Base-by-base conservation (phyloP, 2,113 vertebrate species). In the Odontesthes bonariensis region DNA sequence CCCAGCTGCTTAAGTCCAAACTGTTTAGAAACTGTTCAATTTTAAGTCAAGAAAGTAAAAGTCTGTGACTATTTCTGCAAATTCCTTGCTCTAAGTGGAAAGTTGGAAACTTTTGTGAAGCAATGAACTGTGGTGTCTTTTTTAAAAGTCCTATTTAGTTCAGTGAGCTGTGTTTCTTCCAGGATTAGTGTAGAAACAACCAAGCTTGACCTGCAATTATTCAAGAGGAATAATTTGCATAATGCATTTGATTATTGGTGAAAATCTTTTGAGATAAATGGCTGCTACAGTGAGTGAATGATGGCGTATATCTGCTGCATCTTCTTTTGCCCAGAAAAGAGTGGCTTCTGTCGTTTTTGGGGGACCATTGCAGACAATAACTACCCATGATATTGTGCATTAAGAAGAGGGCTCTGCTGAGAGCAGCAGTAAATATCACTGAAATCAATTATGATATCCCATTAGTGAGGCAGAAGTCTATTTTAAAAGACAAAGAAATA, bases 1-100 rank as follows among this genome's bases (percentile, higher is more conserved):
- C n/a, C 20, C 69, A 20, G 20, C 65, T 32, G 61, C 40, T 58
- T 23, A 10, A 56, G 56, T 60, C 33, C 44, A 40, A 33, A 17
- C 4, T 12, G 23, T 46, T 8, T 51, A 27, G 27, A 27, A 27
- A 27, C 3, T 27, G 27, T 27, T 27, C 27, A 23, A n/a, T 38
- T 54, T 23, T 27, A 8, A 65, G 19, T 31, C 5, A n/a, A 19
- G 16, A 1, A 7, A 49, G 5, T 49, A 6, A 49, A 44, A 42
- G 8, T 42, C 12, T 42, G 44, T 16, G 4, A 46, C 3, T 49
- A n/a, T 49, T 49, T n/a, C 17, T 49, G 17, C 9, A n/a, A 47
- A 47, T 47, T 16, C 16, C 5, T 17, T 3, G 17, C 19, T 19
- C 14, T 49, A 13, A 17, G 5, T 49, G 17, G 46, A 8, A 2